Evolutionary conservation across 2,113 vertebrate species (phyloP).

Genomic region (Aspidoscelis tigris): DNA sequence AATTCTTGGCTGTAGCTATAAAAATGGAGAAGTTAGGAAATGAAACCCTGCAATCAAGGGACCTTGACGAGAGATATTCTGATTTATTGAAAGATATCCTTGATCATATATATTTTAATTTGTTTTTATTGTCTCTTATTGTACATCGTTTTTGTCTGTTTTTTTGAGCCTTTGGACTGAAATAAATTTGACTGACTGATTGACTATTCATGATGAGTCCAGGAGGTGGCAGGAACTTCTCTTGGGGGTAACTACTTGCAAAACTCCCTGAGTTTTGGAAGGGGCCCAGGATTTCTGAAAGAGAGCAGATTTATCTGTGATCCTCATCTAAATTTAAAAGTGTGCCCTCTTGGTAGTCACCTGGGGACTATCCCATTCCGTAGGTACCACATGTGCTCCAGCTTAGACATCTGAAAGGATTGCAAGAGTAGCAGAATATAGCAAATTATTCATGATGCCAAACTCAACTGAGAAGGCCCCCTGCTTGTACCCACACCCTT

Average conservation of each 20-base stretch:
- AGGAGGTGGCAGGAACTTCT: too few species aligned
- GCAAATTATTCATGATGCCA: neutral
- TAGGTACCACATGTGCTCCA: neutral
- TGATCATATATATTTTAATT: too few species aligned
- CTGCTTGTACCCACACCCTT: neutral
- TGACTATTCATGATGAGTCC: too few species aligned
- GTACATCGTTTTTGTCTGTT: too few species aligned
- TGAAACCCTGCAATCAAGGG: too few species aligned
- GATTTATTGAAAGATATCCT: too few species aligned
- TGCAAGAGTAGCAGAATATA: neutral
- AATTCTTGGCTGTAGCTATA: too few species aligned
- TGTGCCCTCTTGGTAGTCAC: slow-evolving; percentile 15
- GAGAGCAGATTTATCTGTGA: neutral
- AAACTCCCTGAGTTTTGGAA: neutral
- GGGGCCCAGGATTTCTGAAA: neutral
- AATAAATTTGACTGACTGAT: too few species aligned
- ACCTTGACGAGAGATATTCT: too few species aligned
- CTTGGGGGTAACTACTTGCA: neutral
- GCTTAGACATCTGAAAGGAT: neutral
- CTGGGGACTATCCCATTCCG: neutral
- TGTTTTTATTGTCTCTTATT: too few species aligned
- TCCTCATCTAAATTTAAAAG: slow-evolving; percentile 24
- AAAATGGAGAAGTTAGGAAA: too few species aligned
- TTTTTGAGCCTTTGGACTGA: too few species aligned
- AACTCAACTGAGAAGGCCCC: neutral